Conservation (phyloP, 2,797 vertebrate genomes). For the Necrosyrtes monachus region DNA sequence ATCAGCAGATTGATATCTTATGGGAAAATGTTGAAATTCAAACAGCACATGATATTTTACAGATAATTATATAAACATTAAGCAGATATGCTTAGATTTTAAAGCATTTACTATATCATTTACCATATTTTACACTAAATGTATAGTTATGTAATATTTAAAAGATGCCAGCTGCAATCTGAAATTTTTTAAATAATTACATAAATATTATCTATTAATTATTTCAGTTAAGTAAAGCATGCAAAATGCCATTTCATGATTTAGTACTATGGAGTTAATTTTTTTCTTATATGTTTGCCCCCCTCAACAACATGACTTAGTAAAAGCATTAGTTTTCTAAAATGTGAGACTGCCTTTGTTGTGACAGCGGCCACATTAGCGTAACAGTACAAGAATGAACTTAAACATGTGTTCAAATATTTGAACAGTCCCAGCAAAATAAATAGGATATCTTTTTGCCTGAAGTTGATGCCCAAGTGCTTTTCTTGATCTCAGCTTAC, state of each 20-base stretch:
- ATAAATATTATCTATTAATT: background rate
- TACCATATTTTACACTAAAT: background rate
- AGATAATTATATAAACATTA: slow-evolving; percentile 1
- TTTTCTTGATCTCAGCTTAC: background rate
- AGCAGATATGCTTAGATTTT: background rate
- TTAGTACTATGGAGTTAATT: background rate
- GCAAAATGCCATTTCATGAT: background rate
- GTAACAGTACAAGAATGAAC: background rate
- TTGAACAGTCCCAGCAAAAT: background rate
- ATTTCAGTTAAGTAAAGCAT: background rate
- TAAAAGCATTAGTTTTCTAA: background rate
- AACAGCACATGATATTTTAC: background rate
- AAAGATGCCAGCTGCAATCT: background rate
- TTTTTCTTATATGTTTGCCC: background rate
- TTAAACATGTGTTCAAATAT: background rate
- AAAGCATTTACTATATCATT: background rate
- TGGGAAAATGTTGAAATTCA: background rate
- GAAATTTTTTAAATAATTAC: background rate
- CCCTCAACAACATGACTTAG: background rate
- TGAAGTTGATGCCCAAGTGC: background rate
- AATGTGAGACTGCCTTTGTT: background rate
- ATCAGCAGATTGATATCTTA: background rate
- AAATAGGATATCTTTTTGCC: background rate
- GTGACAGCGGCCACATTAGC: background rate
- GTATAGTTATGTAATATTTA: background rate